Percentiles rank a stretch among this genome's conserved stretches.
Evolutionary conservation across 2,113 vertebrate genomes (phyloP).

Genomic region (Catharus minimus): DNA sequence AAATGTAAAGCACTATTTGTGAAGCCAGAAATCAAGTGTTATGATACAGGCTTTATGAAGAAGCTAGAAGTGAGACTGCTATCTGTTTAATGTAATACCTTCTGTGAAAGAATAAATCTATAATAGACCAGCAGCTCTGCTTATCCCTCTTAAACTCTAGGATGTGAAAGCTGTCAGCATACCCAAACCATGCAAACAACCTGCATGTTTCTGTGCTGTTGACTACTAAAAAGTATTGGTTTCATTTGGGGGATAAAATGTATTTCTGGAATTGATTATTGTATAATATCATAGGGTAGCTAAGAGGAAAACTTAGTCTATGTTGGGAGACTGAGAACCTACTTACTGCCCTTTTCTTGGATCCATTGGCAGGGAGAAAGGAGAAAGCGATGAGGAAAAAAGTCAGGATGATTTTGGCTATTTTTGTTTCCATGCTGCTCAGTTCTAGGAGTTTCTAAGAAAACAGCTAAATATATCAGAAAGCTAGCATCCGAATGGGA

Average conservation of each 20-base stretch:
- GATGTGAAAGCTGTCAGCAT: not conserved
- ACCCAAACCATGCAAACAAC: not conserved
- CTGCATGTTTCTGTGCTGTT: not conserved
- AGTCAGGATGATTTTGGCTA: not conserved
- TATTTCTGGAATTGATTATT: not conserved
- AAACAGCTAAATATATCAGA: conserved; percentile 4
- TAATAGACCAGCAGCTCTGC: not conserved
- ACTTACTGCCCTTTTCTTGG: not conserved
- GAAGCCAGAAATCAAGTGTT: not conserved
- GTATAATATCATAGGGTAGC: not conserved
- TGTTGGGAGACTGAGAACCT: not conserved
- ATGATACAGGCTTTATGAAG: not conserved
- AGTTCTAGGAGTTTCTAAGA: conserved; percentile 24
- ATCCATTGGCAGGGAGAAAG: not conserved
- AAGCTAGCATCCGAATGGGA: not conserved
- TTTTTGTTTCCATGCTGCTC: not conserved
- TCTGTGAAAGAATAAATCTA: not conserved
- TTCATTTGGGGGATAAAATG: not conserved
- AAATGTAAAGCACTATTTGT: not conserved
- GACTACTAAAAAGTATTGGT: not conserved
- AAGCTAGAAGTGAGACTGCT: not conserved
- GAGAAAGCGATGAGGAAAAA: not conserved
- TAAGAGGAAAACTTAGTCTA: not conserved
- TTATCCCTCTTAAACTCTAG: not conserved
- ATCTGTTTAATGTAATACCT: not conserved